Evolutionary conservation across 2,888 invertebrate genomes (phyloP).

Genomic region (Gortyna flavago): DNA sequence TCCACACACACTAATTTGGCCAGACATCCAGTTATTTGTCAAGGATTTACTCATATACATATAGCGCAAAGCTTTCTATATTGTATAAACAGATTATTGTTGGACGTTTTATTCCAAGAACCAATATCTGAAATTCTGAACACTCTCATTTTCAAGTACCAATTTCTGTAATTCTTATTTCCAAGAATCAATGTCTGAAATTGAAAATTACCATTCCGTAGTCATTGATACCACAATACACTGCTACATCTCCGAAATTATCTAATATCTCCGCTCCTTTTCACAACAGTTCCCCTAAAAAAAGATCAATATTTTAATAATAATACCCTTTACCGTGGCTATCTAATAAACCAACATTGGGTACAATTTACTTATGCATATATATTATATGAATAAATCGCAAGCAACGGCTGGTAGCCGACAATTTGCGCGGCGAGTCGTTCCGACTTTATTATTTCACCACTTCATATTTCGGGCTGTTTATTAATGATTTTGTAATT

Average conservation of each 20-base stretch:
- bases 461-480: slow-evolving; percentile 83
- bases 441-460: slow-evolving; percentile 78
- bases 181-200: neutral
- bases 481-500: slow-evolving; percentile 87
- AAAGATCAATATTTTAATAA: slow-evolving; percentile 60
- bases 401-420: slow-evolving; percentile 64
- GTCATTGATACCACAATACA: slow-evolving; percentile 14
- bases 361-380: slow-evolving; percentile 80
- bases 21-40: neutral
- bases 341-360: slow-evolving; percentile 70
- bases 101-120: neutral
- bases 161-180: neutral
- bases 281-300: slow-evolving; percentile 35
- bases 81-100: neutral
- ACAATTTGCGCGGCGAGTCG: slow-evolving; percentile 75
- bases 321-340: slow-evolving; percentile 61
- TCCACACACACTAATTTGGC: neutral
- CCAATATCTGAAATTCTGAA: neutral
- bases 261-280: slow-evolving; percentile 30
- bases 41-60: neutral
- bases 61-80: neutral
- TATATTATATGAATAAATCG: slow-evolving; percentile 68
- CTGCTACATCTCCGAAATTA: slow-evolving; percentile 34
- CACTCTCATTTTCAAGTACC: neutral
- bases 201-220: slow-evolving; percentile 3